Conservation (phyloP, 2,888 invertebrate species). For the Drosophila maculinotata region DNA sequence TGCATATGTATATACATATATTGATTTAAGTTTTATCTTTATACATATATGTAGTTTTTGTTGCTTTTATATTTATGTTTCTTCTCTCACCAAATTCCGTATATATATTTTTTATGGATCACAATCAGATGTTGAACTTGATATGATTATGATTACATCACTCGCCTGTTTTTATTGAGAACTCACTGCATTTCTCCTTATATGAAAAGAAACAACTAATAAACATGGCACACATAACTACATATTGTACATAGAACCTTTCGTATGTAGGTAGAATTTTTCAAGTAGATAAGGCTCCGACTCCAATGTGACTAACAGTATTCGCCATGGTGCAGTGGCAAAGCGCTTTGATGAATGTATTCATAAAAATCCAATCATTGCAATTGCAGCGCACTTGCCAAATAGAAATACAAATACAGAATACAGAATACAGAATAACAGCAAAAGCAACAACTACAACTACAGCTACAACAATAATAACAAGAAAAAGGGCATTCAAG, state of each 20-base stretch:
- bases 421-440: conserved; percentile 11
- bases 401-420: conserved; percentile 48
- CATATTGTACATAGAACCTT: not conserved
- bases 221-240: not conserved
- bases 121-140: no score
- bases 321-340: conserved; percentile 25
- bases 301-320: conserved; percentile 17
- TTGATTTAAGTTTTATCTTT: no score
- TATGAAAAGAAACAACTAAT: conserved; percentile 2
- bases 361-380: conserved; percentile 82
- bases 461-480: conserved; percentile 26
- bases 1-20: no score
- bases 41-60: no score
- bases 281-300: conserved; percentile 3
- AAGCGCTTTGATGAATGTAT: conserved; percentile 77
- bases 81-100: no score
- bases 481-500: conserved; percentile 61
- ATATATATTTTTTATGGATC: no score
- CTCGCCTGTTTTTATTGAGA: not conserved
- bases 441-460: conserved; percentile 25
- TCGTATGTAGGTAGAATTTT: conserved; percentile 7
- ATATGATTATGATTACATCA: not conserved
- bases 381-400: conserved; percentile 69
- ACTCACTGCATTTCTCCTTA: not conserved
- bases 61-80: no score